phyloP scores from a whole-genome alignment of 1,140 invertebrate genomes.

The Nylanderia fulva region DNA sequence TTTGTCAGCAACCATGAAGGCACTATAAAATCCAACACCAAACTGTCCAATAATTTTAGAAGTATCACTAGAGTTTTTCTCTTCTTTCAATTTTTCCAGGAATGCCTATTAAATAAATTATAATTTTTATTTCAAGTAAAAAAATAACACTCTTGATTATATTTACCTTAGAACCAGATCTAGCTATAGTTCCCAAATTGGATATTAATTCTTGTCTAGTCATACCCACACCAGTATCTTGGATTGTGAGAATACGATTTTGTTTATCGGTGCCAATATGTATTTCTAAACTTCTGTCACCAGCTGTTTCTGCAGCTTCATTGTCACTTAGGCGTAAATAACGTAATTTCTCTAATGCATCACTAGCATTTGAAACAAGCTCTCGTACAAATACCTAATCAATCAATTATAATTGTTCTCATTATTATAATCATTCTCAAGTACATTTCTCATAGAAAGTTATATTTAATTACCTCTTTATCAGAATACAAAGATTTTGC shows the following conservation, averaged over 20 bases:
- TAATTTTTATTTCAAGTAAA: conserved; percentile 2
- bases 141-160: conserved; percentile 12
- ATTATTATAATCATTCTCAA: conserved; percentile 6
- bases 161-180: conserved; percentile 96
- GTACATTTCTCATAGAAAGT: not conserved
- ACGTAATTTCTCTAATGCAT: conserved; percentile 97
- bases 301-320: conserved; percentile 79
- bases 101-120: conserved; percentile 88
- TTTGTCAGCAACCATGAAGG: conserved; percentile 98
- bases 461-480: conserved; percentile 92
- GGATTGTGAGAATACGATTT: conserved; percentile 93
- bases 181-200: conserved; percentile 97
- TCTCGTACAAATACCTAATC: conserved; percentile 96
- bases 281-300: conserved; percentile 92
- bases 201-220: conserved; percentile 95
- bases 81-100: conserved; percentile 93
- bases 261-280: conserved; percentile 96
- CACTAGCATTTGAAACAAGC: conserved; percentile 98
- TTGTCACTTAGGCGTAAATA: conserved; percentile 90
- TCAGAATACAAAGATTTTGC: conserved; percentile 98
- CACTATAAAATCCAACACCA: conserved; percentile 99
- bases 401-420: conserved; percentile 19
- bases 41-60: conserved; percentile 98
- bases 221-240: conserved; percentile 98
- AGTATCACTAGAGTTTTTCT: conserved; percentile 87